Evolutionary conservation across 2,113 vertebrate species (phyloP).

Genomic region (Chascanopsetta lugubris): DNA sequence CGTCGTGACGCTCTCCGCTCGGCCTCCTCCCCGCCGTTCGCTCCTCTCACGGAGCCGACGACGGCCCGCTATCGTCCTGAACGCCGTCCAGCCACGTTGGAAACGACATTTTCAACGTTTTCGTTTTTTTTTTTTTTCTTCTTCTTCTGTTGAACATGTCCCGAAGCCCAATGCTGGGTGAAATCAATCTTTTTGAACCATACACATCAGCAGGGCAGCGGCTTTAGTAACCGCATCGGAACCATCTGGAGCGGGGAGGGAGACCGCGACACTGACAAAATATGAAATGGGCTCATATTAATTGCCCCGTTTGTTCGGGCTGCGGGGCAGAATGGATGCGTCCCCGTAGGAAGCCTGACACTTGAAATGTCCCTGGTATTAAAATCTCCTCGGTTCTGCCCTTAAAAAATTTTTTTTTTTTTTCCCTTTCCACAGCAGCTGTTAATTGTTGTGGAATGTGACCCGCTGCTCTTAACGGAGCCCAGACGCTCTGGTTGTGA

Average conservation of each 20-base stretch:
- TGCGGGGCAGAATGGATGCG: conserved; percentile 68
- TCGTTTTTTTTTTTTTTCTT: conserved; percentile 15
- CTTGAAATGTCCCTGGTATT: conserved; percentile 74
- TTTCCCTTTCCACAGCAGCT: conserved; percentile 25
- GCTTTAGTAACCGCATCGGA: conserved; percentile 54
- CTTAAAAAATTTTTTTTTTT: too few species aligned
- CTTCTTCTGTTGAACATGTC: too few species aligned
- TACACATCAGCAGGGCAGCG: conserved; percentile 43
- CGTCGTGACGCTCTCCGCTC: conserved; percentile 1
- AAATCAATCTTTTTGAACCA: conserved; percentile 69
- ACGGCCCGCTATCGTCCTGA: conserved; percentile 60
- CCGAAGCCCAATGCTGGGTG: conserved; percentile 58
- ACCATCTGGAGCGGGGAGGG: conserved; percentile 40
- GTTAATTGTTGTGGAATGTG: conserved; percentile 78
- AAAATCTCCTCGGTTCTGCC: conserved; percentile 67
- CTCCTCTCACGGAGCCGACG: conserved; percentile 48
- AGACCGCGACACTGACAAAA: conserved; percentile 49
- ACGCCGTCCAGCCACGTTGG: conserved; percentile 46
- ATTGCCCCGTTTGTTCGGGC: conserved; percentile 67
- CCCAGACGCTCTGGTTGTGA: conserved; percentile 49
- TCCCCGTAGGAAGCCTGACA: conserved; percentile 65
- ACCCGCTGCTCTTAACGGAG: conserved; percentile 61
- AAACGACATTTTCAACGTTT: conserved; percentile 34
- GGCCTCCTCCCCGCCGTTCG: conserved; percentile 21
- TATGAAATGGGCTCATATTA: conserved; percentile 57